These are phyloP conservation scores for Sebastes iracundus DNA, from an alignment of 2,797 vertebrate species.

Conservation along the genomic window DNA sequence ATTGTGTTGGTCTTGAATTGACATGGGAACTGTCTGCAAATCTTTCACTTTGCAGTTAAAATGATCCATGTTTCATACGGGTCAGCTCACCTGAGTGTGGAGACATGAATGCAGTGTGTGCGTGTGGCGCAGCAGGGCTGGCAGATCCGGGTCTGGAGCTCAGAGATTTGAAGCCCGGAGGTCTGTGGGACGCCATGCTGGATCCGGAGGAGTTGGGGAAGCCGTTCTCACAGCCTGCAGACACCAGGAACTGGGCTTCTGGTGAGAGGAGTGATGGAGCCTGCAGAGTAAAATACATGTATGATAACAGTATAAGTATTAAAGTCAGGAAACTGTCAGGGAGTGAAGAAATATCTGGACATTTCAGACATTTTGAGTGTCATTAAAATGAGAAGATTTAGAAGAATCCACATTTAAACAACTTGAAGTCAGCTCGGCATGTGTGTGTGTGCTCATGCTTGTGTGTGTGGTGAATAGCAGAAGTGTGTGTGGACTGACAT, in stretches of 20 bases:
- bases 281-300: constrained; percentile 64
- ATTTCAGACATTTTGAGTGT: background rate
- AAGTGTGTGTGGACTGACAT: constrained; percentile 80
- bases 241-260: constrained; percentile 81
- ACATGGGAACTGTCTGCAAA: background rate
- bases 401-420: background rate
- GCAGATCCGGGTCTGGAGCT: constrained; percentile 74
- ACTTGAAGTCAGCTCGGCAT: background rate
- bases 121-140: constrained; percentile 65
- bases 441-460: background rate
- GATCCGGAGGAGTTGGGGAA: constrained; percentile 77
- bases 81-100: constrained; percentile 79
- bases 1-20: background rate
- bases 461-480: background rate
- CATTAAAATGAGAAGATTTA: background rate
- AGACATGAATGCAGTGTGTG: constrained; percentile 75
- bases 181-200: constrained; percentile 73
- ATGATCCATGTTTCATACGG: background rate
- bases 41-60: background rate
- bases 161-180: constrained; percentile 78
- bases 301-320: background rate
- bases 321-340: background rate
- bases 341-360: background rate
- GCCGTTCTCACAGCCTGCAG: constrained; percentile 78
- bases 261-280: constrained; percentile 79